phyloP scores from a whole-genome alignment of 2,888 invertebrate species.

The Callyntrura sp. region DNA sequence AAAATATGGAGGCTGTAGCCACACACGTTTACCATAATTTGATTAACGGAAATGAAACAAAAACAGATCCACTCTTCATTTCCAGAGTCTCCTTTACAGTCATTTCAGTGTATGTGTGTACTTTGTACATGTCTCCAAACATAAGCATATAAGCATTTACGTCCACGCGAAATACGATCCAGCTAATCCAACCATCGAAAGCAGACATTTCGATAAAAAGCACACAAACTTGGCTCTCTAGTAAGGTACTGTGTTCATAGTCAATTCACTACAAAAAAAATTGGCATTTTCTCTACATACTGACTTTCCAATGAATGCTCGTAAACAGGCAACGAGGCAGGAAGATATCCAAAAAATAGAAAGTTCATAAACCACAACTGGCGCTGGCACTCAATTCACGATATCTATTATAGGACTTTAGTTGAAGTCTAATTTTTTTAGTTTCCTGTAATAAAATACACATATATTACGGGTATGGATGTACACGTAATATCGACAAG shows the following conservation, averaged over 20 bases:
- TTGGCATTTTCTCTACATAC: too few relatives aligned
- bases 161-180: background rate
- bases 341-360: background rate
- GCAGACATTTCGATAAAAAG: background rate
- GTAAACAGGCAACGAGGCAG: too few relatives aligned
- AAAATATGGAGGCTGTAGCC: background rate
- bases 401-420: too few relatives aligned
- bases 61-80: constrained; percentile 38
- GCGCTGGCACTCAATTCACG: background rate
- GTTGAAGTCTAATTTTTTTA: too few relatives aligned
- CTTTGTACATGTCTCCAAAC: too few relatives aligned
- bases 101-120: too few relatives aligned
- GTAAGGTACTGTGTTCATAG: background rate
- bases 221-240: background rate
- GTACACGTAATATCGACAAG: too few relatives aligned
- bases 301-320: too few relatives aligned
- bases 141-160: background rate
- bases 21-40: constrained; percentile 62
- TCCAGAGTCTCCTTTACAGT: background rate
- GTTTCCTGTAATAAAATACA: too few relatives aligned
- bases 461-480: too few relatives aligned
- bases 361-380: background rate
- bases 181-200: background rate
- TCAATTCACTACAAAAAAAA: too few relatives aligned
- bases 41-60: constrained; percentile 61